Conservation (phyloP, 2,797 vertebrate genomes). For the Melopsittacus undulatus region DNA sequence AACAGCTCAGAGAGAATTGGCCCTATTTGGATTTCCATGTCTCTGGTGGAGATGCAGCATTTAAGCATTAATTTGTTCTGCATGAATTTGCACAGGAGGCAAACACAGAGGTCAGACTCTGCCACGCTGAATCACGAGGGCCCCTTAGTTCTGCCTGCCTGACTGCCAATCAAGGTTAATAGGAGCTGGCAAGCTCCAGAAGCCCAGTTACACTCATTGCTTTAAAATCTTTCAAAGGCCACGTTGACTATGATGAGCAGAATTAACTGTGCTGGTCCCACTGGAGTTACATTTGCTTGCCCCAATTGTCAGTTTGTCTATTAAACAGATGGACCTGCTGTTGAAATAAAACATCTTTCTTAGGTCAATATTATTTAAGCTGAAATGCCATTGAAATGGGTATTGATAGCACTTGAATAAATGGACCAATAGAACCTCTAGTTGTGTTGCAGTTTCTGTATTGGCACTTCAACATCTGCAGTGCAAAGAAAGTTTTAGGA, state of each 20-base stretch:
- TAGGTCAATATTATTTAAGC: neutral
- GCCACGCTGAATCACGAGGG: neutral
- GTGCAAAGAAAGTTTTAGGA: neutral
- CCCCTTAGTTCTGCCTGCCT: constrained; percentile 37
- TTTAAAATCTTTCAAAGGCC: neutral
- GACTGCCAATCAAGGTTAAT: constrained; percentile 32
- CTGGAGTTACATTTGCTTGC: neutral
- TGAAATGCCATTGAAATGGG: neutral
- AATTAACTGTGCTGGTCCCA: neutral
- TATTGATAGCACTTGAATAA: neutral
- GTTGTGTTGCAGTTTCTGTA: neutral
- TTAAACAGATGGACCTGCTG: neutral
- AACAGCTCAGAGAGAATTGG: neutral
- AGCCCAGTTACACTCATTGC: neutral
- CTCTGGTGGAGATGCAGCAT: neutral
- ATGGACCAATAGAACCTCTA: neutral
- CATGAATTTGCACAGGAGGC: constrained; percentile 52
- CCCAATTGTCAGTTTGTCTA: neutral
- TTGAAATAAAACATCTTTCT: neutral
- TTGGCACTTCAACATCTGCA: neutral
- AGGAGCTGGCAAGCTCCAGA: constrained; percentile 47
- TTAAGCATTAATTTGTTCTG: constrained; percentile 38
- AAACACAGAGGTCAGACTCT: constrained; percentile 26
- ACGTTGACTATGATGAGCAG: neutral
- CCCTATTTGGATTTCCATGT: neutral